Conservation (phyloP, 2,888 invertebrate genomes). For the Rhagonycha fulva region DNA sequence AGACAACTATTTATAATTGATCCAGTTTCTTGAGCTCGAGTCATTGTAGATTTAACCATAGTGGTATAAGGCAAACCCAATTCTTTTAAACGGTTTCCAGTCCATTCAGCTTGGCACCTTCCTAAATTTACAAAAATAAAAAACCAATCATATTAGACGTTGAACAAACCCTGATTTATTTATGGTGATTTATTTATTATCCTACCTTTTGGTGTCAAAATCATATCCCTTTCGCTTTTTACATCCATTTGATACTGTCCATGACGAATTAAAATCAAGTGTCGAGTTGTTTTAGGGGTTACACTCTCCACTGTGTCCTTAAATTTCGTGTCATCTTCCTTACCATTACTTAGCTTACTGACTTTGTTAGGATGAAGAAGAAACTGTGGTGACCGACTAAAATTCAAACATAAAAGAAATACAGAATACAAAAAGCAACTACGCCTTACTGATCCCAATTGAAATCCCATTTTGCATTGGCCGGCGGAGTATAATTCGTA, state of each 20-base stretch:
- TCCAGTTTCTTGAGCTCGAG: slow-evolving; percentile 90
- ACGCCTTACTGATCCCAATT: slow-evolving; percentile 86
- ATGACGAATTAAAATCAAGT: slow-evolving; percentile 89
- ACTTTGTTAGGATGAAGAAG: slow-evolving; percentile 64
- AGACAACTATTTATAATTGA: slow-evolving; percentile 77
- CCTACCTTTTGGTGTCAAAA: slow-evolving; percentile 83
- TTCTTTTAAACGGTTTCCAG: slow-evolving; percentile 80
- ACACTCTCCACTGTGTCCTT: slow-evolving; percentile 69
- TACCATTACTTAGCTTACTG: slow-evolving; percentile 53
- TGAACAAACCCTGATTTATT: no score
- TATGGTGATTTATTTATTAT: no score
- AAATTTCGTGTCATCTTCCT: slow-evolving; percentile 67
- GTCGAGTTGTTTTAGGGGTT: slow-evolving; percentile 69
- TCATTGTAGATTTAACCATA: slow-evolving; percentile 89
- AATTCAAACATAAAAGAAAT: slow-evolving; percentile 31
- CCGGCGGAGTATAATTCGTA: slow-evolving; percentile 65
- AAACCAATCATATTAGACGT: no score
- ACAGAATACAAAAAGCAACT: neutral
- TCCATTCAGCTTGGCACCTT: slow-evolving; percentile 80
- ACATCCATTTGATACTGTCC: slow-evolving; percentile 89
- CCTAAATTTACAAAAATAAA: slow-evolving; percentile 55
- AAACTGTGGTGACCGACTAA: slow-evolving; percentile 74
- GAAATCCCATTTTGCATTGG: slow-evolving; percentile 74
- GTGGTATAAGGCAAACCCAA: slow-evolving; percentile 79
- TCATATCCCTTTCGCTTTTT: slow-evolving; percentile 70